A percentile compares a stretch with the other conserved stretches of the same genome.
phyloP scores from a whole-genome alignment of 2,888 invertebrate genomes.

The Epistrophella euchroma region DNA sequence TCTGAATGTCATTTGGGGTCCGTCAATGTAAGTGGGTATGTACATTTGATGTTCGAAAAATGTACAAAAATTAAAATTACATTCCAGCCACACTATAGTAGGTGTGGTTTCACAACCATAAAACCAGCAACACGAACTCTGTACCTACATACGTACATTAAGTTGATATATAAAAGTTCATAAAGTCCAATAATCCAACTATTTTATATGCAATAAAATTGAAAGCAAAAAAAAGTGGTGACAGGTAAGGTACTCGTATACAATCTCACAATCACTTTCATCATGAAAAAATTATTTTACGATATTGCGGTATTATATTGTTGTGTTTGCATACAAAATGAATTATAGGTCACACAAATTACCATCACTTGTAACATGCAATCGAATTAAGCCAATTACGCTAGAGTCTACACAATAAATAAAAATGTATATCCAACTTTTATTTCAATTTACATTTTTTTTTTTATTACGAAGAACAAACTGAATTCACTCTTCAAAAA shows the following conservation, averaged over 20 bases:
- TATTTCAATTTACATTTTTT: conserved; percentile 33
- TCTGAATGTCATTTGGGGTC: no score
- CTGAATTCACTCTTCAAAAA: background rate
- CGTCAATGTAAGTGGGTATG: no score
- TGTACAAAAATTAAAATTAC: no score
- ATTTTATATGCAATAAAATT: background rate
- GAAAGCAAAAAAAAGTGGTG: background rate
- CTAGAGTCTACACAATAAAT: conserved; percentile 7
- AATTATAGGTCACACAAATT: conserved; percentile 37
- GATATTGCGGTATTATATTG: background rate
- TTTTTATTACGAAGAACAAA: background rate
- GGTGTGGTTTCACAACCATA: no score
- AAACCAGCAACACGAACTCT: no score
- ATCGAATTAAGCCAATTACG: conserved; percentile 51
- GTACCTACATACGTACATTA: no score
- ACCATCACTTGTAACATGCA: conserved; percentile 17
- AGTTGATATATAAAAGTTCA: no score
- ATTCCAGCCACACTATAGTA: no score
- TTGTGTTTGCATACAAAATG: background rate
- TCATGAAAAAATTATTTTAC: background rate
- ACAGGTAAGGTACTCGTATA: background rate
- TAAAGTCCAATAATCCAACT: no score
- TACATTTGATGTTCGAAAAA: no score
- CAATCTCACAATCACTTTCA: background rate
- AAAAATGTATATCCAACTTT: conserved; percentile 15